Conservation (phyloP, 2,113 vertebrate species). For the Pelodiscus sinensis region DNA sequence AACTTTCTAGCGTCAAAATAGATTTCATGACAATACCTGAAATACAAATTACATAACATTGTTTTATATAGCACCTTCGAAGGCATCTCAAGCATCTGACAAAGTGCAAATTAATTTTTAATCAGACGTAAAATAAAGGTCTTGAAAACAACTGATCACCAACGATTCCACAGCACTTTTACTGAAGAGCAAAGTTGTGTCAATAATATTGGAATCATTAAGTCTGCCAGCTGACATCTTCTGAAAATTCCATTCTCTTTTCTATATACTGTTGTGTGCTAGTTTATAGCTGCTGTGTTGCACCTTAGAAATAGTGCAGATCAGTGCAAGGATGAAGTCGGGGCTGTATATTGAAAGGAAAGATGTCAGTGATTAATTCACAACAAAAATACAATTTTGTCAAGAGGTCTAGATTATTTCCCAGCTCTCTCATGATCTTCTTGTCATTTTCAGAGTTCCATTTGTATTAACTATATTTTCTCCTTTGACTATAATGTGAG, state of each 20-base stretch:
- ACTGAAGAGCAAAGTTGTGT: neutral
- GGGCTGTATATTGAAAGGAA: neutral
- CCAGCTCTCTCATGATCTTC: fast-evolving
- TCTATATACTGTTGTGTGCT: fast-evolving
- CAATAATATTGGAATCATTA: neutral
- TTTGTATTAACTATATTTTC: neutral
- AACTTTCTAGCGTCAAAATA: constrained; percentile 53
- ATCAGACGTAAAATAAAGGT: neutral
- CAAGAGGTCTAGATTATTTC: neutral
- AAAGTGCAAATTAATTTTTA: fast-evolving
- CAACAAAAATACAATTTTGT: neutral
- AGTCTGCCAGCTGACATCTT: neutral
- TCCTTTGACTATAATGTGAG: neutral
- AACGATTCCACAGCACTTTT: neutral
- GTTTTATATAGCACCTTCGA: neutral
- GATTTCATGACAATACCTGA: constrained; percentile 23
- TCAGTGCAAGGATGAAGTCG: neutral
- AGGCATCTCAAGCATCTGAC: neutral
- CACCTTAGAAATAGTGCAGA: neutral
- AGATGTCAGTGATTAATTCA: neutral
- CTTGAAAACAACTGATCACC: neutral
- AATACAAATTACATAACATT: constrained; percentile 12
- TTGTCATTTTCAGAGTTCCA: neutral
- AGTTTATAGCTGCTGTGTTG: fast-evolving
- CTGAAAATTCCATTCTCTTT: neutral